Evolutionary conservation across 2,888 invertebrate species (phyloP).

Genomic region (Hoplodrina ambigua): DNA sequence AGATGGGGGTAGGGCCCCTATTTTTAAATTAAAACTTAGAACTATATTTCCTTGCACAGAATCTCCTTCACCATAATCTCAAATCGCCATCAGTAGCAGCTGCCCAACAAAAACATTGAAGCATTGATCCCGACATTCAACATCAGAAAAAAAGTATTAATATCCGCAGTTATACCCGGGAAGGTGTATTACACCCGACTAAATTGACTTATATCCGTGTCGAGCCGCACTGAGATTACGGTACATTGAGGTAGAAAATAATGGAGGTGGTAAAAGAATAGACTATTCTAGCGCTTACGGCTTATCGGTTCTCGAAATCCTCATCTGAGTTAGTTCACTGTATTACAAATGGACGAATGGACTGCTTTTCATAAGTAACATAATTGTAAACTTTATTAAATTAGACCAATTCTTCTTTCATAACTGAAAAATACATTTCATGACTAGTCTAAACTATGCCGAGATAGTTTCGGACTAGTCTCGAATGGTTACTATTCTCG

Average conservation of each 20-base stretch:
- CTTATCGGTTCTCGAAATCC: no score
- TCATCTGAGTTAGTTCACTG: no score
- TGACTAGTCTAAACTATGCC: no score
- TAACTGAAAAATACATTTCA: no score
- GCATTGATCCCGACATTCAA: conserved; percentile 48
- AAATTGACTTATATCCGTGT: conserved; percentile 81
- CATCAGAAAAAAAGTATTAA: conserved; percentile 65
- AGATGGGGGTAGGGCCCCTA: no score
- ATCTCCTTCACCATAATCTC: not conserved
- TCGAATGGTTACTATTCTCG: no score
- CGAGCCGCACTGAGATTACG: conserved; percentile 71
- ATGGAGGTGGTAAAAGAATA: conserved; percentile 8
- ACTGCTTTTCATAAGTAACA: no score
- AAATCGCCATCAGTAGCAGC: not conserved
- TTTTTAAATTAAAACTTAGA: no score
- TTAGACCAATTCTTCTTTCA: no score
- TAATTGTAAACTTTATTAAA: no score
- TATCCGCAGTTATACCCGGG: conserved; percentile 65
- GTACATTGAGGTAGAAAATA: conserved; percentile 25
- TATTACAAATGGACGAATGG: no score
- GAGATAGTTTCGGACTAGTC: no score
- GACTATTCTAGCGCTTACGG: not conserved
- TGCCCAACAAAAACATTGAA: conserved; percentile 29
- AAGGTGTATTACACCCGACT: conserved; percentile 73
- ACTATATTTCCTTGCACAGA: not conserved